phyloP scores from a whole-genome alignment of 2,113 vertebrate species.

The Pseudopodoces humilis region DNA sequence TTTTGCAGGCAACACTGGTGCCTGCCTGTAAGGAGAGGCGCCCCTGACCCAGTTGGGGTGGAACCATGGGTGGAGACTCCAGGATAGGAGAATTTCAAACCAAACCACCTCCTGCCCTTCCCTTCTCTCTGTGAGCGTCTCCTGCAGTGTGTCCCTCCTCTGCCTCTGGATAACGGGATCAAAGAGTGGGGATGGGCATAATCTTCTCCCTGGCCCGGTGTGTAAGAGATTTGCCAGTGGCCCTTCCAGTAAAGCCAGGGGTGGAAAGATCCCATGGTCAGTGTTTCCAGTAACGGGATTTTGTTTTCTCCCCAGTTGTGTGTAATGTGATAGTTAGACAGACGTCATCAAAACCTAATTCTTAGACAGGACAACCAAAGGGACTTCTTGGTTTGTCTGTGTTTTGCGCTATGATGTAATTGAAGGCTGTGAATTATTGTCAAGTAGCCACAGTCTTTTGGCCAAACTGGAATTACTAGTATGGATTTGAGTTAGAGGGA shows the following conservation, averaged over 20 bases:
- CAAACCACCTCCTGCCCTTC: neutral
- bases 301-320: neutral
- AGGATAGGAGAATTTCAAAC: neutral
- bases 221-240: fast-evolving
- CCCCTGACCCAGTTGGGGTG: neutral
- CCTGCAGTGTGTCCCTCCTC: neutral
- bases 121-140: fast-evolving
- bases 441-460: neutral
- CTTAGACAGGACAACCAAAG: neutral
- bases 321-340: neutral
- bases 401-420: neutral
- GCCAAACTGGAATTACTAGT: neutral
- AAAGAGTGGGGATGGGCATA: neutral
- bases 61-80: neutral
- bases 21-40: neutral
- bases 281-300: neutral
- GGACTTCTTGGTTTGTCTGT: neutral
- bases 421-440: neutral
- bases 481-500: neutral
- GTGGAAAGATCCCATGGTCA: neutral
- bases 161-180: neutral
- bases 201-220: neutral
- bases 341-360: neutral
- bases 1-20: neutral
- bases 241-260: neutral